Evolutionary conservation across 1,140 invertebrate species (phyloP).

Genomic region (Trinorchestia longiramus): DNA sequence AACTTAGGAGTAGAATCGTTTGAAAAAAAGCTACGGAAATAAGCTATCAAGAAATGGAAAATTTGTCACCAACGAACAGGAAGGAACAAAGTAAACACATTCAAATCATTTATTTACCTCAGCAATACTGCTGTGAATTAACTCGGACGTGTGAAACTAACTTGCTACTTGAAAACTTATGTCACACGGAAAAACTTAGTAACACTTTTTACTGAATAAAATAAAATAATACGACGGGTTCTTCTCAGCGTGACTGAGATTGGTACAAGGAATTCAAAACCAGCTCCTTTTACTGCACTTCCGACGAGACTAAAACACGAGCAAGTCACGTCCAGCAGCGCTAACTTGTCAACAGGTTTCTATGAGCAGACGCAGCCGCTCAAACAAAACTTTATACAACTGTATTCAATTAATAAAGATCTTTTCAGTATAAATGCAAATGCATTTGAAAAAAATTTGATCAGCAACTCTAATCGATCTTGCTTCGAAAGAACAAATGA

Average conservation of each 20-base stretch:
- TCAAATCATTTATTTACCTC: not conserved
- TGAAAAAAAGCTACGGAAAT: not conserved
- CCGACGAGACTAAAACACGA: not conserved
- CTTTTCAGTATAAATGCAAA: not conserved
- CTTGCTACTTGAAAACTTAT: too few species aligned
- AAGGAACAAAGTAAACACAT: not conserved
- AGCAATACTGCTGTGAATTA: not conserved
- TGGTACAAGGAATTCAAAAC: not conserved
- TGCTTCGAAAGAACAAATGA: too few species aligned
- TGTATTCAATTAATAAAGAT: not conserved
- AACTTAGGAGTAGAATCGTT: not conserved
- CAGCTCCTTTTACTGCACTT: not conserved
- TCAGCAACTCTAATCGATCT: not conserved
- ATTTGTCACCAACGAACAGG: not conserved
- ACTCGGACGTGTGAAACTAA: too few species aligned
- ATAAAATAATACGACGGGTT: not conserved
- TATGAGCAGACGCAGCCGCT: not conserved
- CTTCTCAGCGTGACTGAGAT: not conserved
- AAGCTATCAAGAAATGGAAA: not conserved
- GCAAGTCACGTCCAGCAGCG: not conserved
- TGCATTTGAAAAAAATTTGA: not conserved
- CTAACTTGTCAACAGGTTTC: not conserved
- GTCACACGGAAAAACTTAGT: not conserved
- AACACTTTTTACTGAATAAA: not conserved
- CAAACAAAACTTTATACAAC: not conserved